phyloP scores from a whole-genome alignment of 1,140 invertebrate species.

The Papilio polyxenes region DNA sequence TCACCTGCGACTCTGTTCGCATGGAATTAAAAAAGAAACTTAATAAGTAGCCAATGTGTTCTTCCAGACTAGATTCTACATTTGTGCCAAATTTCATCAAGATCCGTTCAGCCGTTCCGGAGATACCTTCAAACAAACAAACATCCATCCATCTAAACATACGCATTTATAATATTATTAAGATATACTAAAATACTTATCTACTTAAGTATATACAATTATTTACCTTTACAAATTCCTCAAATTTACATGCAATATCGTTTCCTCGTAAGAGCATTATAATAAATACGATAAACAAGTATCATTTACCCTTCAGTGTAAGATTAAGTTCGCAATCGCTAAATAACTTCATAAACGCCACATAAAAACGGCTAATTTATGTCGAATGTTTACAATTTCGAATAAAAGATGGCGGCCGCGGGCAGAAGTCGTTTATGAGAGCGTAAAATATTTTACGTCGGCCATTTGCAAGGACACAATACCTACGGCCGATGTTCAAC shows the following conservation, averaged over 20 bases:
- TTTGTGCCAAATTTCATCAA: too few relatives aligned
- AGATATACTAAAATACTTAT: too few relatives aligned
- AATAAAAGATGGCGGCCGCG: conserved; percentile 40
- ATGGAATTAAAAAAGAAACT: too few relatives aligned
- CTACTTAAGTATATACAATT: too few relatives aligned
- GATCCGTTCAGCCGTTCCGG: too few relatives aligned
- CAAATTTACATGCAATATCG: neutral
- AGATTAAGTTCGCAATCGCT: conserved; percentile 39
- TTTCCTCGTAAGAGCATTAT: neutral
- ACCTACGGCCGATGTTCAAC: neutral
- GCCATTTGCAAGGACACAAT: conserved; percentile 26
- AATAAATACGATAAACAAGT: conserved; percentile 22
- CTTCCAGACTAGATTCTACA: too few relatives aligned
- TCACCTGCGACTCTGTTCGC: too few relatives aligned
- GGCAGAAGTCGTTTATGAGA: conserved; percentile 42
- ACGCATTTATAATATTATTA: too few relatives aligned
- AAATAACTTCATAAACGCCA: conserved; percentile 47
- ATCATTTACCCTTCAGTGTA: conserved; percentile 21
- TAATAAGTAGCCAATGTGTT: too few relatives aligned
- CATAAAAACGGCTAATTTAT: conserved; percentile 48
- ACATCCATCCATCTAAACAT: too few relatives aligned
- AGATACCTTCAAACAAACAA: too few relatives aligned
- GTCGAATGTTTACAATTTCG: conserved; percentile 41
- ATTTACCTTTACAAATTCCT: too few relatives aligned
- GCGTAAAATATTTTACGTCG: conserved; percentile 47